Evolutionary conservation across 30 jellyfish, hydroid and myxozoan species (phyloP).

Genomic region (Sanderia malayensis): DNA sequence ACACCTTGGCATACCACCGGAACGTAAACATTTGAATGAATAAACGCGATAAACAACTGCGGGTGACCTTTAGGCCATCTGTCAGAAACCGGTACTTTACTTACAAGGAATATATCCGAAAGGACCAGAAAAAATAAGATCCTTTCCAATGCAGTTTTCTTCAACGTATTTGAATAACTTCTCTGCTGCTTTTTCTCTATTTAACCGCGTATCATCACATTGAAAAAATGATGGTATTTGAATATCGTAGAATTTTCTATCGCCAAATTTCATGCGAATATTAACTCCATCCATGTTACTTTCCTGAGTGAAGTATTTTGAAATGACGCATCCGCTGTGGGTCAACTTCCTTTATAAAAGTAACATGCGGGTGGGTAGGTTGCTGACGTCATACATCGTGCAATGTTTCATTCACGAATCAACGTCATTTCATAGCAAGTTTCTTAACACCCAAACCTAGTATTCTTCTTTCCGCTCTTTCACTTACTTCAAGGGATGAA

Average conservation of each 20-base stretch:
- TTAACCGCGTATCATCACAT: constrained; percentile 8
- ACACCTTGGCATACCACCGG: too few relatives aligned
- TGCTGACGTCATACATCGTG: too few relatives aligned
- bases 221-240: constrained; percentile 42
- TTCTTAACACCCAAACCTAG: too few relatives aligned
- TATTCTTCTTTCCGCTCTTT: too few relatives aligned
- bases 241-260: constrained; percentile 58
- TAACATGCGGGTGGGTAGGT: too few relatives aligned
- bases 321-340: too few relatives aligned
- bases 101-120: constrained; percentile 61
- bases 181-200: constrained; percentile 14
- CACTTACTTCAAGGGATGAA: too few relatives aligned
- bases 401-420: too few relatives aligned
- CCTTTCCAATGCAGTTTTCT: constrained; percentile 70
- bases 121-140: constrained; percentile 62
- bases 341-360: too few relatives aligned
- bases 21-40: neutral
- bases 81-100: too few relatives aligned
- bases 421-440: too few relatives aligned
- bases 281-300: constrained; percentile 47
- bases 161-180: constrained; percentile 40
- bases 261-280: constrained; percentile 40
- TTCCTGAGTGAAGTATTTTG: neutral
- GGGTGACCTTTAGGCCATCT: neutral
- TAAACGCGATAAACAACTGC: neutral